phyloP scores from a whole-genome alignment of 2,888 invertebrate genomes.

The Strigamia crassipes region DNA sequence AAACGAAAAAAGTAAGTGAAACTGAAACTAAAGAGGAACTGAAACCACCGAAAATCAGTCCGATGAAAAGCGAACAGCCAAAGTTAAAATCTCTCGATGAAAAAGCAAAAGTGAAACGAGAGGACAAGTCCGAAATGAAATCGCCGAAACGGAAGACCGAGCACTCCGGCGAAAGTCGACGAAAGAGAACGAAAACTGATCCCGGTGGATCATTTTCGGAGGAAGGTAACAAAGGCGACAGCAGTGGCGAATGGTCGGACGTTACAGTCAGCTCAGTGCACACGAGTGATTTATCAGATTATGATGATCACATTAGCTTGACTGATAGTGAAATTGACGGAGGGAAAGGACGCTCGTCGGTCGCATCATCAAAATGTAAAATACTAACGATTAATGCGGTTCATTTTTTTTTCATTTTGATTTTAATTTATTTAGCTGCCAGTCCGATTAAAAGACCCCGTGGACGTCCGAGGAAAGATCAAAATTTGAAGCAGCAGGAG shows the following conservation, averaged over 20 bases:
- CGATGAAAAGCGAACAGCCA: background rate
- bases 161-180: background rate
- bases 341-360: background rate
- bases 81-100: background rate
- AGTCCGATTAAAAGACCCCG: background rate
- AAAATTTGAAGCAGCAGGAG: background rate
- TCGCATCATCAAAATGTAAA: background rate
- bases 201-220: background rate
- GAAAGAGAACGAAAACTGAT: background rate
- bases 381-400: background rate
- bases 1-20: background rate
- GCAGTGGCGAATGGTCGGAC: slow-evolving; percentile 53
- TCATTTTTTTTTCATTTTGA: background rate
- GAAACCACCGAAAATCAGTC: background rate
- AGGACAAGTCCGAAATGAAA: background rate
- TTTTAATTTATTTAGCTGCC: background rate
- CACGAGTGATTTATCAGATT: slow-evolving; percentile 60
- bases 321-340: slow-evolving; percentile 56
- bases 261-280: slow-evolving; percentile 60
- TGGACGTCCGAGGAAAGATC: background rate
- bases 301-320: slow-evolving; percentile 55
- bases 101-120: background rate
- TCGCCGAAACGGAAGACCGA: background rate
- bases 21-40: background rate
- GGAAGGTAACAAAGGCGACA: background rate